Evolutionary conservation across 2,888 invertebrate genomes (phyloP).

Genomic region (Maniola hyperantus): DNA sequence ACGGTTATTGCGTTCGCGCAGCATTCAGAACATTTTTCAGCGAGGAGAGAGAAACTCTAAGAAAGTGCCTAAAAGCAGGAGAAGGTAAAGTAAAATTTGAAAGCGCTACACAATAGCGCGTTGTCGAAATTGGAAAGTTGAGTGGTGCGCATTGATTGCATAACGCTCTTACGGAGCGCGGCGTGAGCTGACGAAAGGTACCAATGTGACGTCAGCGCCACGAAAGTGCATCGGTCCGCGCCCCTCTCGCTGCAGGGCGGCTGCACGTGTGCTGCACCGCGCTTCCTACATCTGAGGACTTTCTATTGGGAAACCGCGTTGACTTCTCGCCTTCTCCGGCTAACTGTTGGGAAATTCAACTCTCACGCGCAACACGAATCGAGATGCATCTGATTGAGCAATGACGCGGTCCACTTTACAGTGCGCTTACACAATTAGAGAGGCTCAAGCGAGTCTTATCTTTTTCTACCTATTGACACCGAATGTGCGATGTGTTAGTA

Average conservation of each 20-base stretch:
- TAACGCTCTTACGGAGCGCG: slow-evolving; percentile 77
- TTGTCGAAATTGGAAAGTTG: slow-evolving; percentile 83
- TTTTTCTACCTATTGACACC: slow-evolving; percentile 27
- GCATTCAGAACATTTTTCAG: slow-evolving; percentile 78
- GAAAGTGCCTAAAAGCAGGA: slow-evolving; percentile 74
- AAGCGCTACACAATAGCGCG: slow-evolving; percentile 82
- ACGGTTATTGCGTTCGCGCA: slow-evolving; percentile 61
- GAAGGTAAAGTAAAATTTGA: slow-evolving; percentile 79
- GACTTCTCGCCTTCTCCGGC: slow-evolving; percentile 59
- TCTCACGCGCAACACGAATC: slow-evolving; percentile 68
- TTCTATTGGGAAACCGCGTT: slow-evolving; percentile 78
- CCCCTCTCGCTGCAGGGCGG: slow-evolving; percentile 51
- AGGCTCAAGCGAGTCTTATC: slow-evolving; percentile 34
- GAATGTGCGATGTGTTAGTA: slow-evolving; percentile 24
- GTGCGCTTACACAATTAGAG: slow-evolving; percentile 66
- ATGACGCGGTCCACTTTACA: slow-evolving; percentile 58
- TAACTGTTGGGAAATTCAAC: slow-evolving; percentile 71
- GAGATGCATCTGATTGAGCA: slow-evolving; percentile 78
- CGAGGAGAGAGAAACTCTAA: slow-evolving; percentile 71
- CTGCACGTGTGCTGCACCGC: slow-evolving; percentile 56
- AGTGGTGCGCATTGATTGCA: slow-evolving; percentile 77
- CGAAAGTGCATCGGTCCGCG: slow-evolving; percentile 80
- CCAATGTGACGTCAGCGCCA: slow-evolving; percentile 75
- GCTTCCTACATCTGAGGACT: slow-evolving; percentile 78
- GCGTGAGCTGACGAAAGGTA: slow-evolving; percentile 79